These are phyloP conservation scores for Phrynosoma blainvillii DNA, from an alignment of 2,113 vertebrate species.

Conservation along the genomic window DNA sequence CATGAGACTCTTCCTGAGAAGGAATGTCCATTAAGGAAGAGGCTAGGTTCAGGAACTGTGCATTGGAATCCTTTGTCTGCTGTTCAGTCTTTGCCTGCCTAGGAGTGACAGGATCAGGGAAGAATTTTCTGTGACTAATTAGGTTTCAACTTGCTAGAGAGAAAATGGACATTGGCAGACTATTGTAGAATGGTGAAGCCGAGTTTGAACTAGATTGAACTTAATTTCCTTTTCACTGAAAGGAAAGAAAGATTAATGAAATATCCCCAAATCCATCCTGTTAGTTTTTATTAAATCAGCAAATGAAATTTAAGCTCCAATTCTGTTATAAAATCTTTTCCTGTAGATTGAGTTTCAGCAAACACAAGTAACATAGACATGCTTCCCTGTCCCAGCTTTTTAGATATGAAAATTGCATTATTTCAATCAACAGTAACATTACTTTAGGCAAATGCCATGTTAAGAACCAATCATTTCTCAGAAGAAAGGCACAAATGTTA, in stretches of 20 bases:
- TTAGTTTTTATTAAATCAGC: constrained; percentile 98
- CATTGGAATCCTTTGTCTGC: constrained; percentile 68
- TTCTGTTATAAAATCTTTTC: constrained; percentile 82
- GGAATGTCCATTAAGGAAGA: constrained; percentile 38
- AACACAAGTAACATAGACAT: constrained; percentile 76
- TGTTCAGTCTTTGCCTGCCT: constrained; percentile 72
- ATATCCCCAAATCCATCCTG: constrained; percentile 98
- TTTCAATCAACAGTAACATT: constrained; percentile 73
- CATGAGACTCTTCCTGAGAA: constrained; percentile 23
- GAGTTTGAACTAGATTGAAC: constrained; percentile 87
- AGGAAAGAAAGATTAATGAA: constrained; percentile 97
- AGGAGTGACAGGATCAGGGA: constrained; percentile 82
- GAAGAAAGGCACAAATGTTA: constrained; percentile 30
- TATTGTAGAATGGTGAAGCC: constrained; percentile 78
- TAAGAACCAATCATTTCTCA: constrained; percentile 65
- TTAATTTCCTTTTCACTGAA: constrained; percentile 95
- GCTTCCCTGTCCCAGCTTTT: constrained; percentile 68
- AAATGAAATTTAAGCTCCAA: constrained; percentile 90
- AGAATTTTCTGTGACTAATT: constrained; percentile 92
- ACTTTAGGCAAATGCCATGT: constrained; percentile 69
- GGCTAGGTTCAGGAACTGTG: constrained; percentile 48
- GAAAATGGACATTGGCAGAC: constrained; percentile 84
- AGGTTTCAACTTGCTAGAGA: constrained; percentile 87
- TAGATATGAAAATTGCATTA: constrained; percentile 81
- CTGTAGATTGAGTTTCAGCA: constrained; percentile 86